Percentiles rank a stretch among this genome's conserved stretches.
These are phyloP conservation scores for Anas platyrhynchos DNA, from an alignment of 2,113 vertebrate genomes.

Conservation along the genomic window DNA sequence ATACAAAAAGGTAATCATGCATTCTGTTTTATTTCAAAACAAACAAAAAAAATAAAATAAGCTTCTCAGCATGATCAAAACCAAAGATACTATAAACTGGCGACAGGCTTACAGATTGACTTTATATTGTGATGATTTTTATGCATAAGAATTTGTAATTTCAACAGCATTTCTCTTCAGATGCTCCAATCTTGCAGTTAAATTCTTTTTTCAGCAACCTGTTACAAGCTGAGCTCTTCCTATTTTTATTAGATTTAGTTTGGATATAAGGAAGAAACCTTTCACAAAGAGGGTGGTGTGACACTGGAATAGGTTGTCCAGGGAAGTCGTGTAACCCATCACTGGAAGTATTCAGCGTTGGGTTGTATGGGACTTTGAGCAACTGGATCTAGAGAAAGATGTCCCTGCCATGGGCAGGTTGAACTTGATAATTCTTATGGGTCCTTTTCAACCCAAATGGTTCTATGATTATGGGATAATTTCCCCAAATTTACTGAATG, in stretches of 20 bases:
- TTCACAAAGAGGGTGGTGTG: not conserved
- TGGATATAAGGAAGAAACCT: not conserved
- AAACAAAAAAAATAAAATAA: not conserved
- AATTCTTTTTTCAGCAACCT: not conserved
- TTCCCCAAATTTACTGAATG: not conserved
- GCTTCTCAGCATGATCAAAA: not conserved
- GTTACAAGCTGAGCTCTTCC: not conserved
- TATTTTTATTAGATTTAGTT: not conserved
- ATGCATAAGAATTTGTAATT: not conserved
- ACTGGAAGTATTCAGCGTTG: not conserved
- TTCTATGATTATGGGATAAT: not conserved
- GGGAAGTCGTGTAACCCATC: not conserved
- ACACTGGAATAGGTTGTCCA: not conserved
- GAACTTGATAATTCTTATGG: not conserved
- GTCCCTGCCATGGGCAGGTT: not conserved
- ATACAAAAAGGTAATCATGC: conserved; percentile 68
- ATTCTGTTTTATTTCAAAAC: not conserved
- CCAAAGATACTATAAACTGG: not conserved
- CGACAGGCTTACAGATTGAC: not conserved
- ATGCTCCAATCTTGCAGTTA: not conserved
- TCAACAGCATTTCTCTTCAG: not conserved
- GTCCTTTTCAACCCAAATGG: not conserved
- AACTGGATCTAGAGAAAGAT: not conserved
- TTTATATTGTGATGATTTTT: not conserved
- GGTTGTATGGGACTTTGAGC: not conserved